Percentiles rank a stretch among this genome's conserved stretches.
Evolutionary conservation across 2,797 vertebrate species (phyloP).

Genomic region (Arrhamphus sclerolepis): DNA sequence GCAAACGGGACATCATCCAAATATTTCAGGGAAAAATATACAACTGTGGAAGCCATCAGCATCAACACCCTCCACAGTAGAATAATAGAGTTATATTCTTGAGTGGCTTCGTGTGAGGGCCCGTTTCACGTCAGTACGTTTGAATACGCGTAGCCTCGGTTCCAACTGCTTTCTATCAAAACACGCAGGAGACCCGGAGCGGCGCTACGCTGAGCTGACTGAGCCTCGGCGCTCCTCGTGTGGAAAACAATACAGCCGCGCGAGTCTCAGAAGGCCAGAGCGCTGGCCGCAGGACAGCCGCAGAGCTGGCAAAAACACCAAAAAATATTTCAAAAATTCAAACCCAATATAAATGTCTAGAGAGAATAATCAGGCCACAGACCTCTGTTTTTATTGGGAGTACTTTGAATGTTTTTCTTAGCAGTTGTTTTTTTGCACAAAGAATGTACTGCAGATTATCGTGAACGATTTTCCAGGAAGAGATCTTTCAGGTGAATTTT

Average conservation of each 20-base stretch:
- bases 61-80: too few relatives aligned
- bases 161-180: conserved; percentile 45
- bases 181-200: conserved; percentile 30
- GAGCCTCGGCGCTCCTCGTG: conserved; percentile 6
- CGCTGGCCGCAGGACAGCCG: not conserved
- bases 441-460: not conserved
- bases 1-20: conserved; percentile 38
- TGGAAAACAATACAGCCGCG: conserved; percentile 29
- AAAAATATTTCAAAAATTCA: not conserved
- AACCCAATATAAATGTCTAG: not conserved
- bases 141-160: conserved; percentile 26
- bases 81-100: too few relatives aligned
- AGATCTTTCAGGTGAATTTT: too few relatives aligned
- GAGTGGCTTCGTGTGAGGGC: conserved; percentile 38
- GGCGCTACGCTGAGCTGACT: conserved; percentile 22
- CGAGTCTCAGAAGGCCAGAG: conserved; percentile 23
- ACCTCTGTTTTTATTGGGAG: not conserved
- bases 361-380: not conserved
- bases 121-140: conserved; percentile 48
- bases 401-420: too few relatives aligned
- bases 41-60: conserved; percentile 13
- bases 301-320: not conserved
- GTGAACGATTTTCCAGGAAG: not conserved
- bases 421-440: too few relatives aligned
- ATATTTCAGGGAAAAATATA: conserved; percentile 43